Evolutionary conservation across 2,113 vertebrate genomes (phyloP).

Genomic region (Glareola pratincola): DNA sequence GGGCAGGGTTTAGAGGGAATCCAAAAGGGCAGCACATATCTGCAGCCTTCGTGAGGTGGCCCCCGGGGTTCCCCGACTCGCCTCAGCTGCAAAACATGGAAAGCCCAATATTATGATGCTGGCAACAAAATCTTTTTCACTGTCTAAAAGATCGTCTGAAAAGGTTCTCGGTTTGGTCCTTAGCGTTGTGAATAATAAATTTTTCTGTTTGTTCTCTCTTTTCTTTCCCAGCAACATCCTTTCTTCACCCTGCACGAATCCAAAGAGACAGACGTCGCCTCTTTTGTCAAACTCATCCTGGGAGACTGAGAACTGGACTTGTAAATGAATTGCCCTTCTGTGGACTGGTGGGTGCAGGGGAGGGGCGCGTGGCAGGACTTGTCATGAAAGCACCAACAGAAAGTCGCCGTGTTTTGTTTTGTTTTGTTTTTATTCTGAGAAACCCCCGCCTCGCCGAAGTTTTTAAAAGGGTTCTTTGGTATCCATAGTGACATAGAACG

Average conservation of each 20-base stretch:
- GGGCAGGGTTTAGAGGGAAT: neutral
- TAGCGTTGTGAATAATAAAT: neutral
- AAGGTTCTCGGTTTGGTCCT: neutral
- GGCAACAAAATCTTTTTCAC: neutral
- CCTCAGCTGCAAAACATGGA: neutral
- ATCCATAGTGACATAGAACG: conserved; percentile 75
- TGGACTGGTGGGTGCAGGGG: conserved; percentile 76
- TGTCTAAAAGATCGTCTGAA: neutral
- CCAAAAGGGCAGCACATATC: neutral
- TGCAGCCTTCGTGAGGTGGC: neutral
- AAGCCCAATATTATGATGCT: neutral
- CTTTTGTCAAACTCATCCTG: conserved; percentile 92
- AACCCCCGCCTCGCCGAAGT: conserved; percentile 28
- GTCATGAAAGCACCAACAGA: conserved; percentile 68
- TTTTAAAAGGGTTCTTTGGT: conserved; percentile 71
- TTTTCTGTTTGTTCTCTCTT: neutral
- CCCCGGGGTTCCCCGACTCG: rapidly evolving
- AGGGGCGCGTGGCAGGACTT: conserved; percentile 57
- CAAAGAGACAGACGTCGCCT: conserved; percentile 96
- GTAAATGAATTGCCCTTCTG: conserved; percentile 60
- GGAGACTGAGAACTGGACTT: conserved; percentile 83
- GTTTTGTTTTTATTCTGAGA: conserved; percentile 45
- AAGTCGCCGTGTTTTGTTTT: conserved; percentile 49
- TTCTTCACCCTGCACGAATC: conserved; percentile 94
- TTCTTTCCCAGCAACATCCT: conserved; percentile 84